phyloP scores from a whole-genome alignment of 2,888 invertebrate species.

The Lysandra bellargus region DNA sequence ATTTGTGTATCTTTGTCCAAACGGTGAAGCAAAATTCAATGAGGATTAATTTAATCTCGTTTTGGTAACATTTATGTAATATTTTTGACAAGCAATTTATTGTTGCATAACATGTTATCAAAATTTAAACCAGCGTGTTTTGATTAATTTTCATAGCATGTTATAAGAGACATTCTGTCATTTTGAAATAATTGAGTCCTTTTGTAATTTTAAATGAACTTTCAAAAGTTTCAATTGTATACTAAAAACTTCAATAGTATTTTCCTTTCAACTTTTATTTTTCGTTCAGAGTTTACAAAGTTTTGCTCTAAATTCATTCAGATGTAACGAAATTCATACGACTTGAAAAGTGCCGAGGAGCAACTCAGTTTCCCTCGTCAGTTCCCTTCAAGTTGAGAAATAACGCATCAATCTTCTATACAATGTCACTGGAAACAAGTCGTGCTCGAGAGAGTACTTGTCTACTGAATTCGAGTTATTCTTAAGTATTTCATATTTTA shows the following conservation, averaged over 20 bases:
- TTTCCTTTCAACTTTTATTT: background rate
- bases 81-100: constrained; percentile 1
- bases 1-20: constrained; percentile 32
- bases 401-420: constrained; percentile 4
- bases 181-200: background rate
- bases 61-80: background rate
- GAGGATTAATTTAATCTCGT: background rate
- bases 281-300: background rate
- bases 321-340: background rate
- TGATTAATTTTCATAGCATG: background rate
- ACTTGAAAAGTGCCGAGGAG: background rate
- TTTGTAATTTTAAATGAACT: background rate
- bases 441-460: background rate
- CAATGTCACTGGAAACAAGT: background rate
- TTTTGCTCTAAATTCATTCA: background rate
- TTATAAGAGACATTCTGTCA: background rate
- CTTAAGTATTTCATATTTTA: background rate
- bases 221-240: background rate
- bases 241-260: background rate
- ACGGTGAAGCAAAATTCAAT: background rate
- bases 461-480: background rate
- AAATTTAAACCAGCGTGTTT: background rate
- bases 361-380: background rate
- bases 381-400: background rate
- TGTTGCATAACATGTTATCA: background rate